These are phyloP conservation scores for Megalops cyprinoides DNA, from an alignment of 2,797 vertebrate genomes.

Conservation along the genomic window DNA sequence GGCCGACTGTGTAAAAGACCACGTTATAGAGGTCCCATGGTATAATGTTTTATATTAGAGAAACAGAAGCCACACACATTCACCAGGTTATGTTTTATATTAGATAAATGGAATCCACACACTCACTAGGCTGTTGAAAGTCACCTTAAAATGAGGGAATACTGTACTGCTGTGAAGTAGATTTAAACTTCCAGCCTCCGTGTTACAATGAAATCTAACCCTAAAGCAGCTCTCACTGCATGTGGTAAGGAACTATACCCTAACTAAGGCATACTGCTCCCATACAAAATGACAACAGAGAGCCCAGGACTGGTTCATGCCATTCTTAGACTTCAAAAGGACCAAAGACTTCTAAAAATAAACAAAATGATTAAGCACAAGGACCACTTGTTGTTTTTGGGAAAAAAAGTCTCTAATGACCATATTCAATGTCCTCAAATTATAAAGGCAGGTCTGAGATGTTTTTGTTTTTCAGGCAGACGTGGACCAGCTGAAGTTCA, in stretches of 20 bases:
- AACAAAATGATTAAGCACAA: not conserved
- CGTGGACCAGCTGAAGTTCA: not conserved
- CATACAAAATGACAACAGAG: not conserved
- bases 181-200: not conserved
- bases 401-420: not conserved
- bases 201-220: not conserved
- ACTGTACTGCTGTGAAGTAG: not conserved
- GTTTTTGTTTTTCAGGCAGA: no score
- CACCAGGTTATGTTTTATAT: not conserved
- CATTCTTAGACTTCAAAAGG: not conserved
- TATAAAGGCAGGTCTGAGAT: not conserved
- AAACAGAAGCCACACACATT: not conserved
- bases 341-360: slow-evolving; percentile 13
- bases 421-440: no score
- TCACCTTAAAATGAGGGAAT: slow-evolving; percentile 4
- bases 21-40: slow-evolving; percentile 15
- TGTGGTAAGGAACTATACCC: not conserved
- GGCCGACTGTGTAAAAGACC: not conserved
- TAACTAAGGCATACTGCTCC: not conserved
- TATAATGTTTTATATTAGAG: not conserved
- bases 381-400: not conserved
- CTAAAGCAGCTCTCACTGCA: not conserved
- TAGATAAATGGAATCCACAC: not conserved
- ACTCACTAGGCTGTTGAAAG: not conserved
- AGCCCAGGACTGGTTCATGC: not conserved